phyloP scores from a whole-genome alignment of 2,113 vertebrate genomes.

The Campylomormyrus numenius region DNA sequence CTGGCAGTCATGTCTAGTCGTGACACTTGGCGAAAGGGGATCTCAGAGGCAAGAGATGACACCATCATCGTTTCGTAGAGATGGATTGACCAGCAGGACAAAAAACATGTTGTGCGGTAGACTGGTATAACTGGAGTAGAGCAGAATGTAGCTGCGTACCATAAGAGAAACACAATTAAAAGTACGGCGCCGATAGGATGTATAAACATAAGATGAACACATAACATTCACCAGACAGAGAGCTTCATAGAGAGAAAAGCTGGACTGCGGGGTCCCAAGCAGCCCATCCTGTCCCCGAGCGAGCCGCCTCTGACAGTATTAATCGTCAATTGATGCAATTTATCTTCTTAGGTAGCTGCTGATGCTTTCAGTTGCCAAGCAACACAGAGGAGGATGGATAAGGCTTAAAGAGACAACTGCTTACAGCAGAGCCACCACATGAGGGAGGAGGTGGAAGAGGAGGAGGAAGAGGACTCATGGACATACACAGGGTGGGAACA shows the following conservation, averaged over 20 bases:
- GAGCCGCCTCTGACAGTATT: conserved; percentile 42
- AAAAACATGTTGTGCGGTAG: background rate
- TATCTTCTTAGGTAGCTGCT: conserved; percentile 55
- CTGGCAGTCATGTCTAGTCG: background rate
- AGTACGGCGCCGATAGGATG: background rate
- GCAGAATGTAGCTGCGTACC: background rate
- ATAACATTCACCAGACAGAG: background rate
- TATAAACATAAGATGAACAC: background rate
- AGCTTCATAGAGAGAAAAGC: background rate
- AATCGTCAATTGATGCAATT: conserved; percentile 60
- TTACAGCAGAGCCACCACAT: conserved; percentile 5
- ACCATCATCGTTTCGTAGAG: background rate
- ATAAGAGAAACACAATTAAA: background rate
- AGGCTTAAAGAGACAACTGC: conserved; percentile 50
- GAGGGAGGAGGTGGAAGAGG: background rate
- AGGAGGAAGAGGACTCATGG: background rate
- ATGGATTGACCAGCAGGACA: background rate
- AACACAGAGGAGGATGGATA: conserved; percentile 45
- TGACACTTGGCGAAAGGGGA: background rate
- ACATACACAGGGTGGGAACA: background rate
- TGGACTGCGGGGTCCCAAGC: background rate
- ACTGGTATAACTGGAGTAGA: background rate
- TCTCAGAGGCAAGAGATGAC: background rate
- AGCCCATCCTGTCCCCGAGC: background rate
- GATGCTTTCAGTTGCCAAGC: conserved; percentile 65